A percentile compares a stretch with the other conserved stretches of the same genome.
These are phyloP conservation scores for Aegypius monachus DNA, from an alignment of 2,113 vertebrate species.

Conservation along the genomic window DNA sequence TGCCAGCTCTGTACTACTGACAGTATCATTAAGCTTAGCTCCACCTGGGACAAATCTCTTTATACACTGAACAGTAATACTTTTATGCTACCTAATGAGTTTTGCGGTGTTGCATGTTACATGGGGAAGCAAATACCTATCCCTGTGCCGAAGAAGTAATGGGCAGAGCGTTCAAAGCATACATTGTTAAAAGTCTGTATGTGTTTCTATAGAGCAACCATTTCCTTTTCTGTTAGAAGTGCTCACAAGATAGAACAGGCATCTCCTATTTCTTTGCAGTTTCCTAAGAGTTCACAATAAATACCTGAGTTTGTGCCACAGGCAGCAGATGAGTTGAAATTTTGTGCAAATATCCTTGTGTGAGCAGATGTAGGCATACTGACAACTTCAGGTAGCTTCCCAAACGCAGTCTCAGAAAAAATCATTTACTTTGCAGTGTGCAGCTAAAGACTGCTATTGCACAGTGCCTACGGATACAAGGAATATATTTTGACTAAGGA, in stretches of 20 bases:
- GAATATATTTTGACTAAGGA: not conserved
- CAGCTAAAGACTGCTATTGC: not conserved
- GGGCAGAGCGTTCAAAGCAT: not conserved
- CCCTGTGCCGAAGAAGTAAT: not conserved
- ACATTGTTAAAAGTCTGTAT: not conserved
- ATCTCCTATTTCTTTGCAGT: not conserved
- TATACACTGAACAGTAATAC: constrained; percentile 15
- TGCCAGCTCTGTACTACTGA: constrained; percentile 16
- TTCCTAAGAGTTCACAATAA: not conserved
- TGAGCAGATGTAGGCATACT: not conserved
- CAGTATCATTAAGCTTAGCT: constrained; percentile 12
- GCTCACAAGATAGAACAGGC: not conserved
- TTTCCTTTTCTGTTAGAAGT: not conserved
- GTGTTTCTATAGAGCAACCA: not conserved
- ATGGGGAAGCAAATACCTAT: not conserved
- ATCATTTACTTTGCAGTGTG: not conserved
- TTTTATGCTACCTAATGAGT: constrained; percentile 41
- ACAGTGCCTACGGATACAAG: not conserved
- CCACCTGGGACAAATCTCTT: constrained; percentile 30
- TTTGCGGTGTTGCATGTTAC: not conserved
- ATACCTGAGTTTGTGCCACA: not conserved
- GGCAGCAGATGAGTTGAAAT: not conserved
- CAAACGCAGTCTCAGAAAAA: not conserved
- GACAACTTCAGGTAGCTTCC: not conserved
- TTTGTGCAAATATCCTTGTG: not conserved